Conservation (phyloP, 2,797 vertebrate species). For the Hemibagrus guttatus region DNA sequence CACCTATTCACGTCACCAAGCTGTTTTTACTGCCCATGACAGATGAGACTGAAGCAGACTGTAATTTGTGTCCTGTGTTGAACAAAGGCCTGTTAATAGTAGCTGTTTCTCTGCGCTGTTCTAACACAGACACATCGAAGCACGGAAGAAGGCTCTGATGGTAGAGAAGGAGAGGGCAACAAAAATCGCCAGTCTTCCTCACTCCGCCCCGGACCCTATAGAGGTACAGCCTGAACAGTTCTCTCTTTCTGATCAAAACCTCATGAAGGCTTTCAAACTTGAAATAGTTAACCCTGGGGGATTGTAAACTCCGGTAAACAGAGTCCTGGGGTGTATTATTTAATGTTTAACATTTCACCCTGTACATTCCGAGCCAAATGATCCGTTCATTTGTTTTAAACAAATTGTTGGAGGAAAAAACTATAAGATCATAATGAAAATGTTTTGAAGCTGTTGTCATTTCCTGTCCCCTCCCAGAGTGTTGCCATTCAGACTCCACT, state of each 20-base stretch:
- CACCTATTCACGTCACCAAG: neutral
- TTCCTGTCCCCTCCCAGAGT: slow-evolving; percentile 64
- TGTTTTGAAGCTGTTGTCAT: neutral
- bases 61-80: neutral
- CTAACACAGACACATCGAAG: slow-evolving; percentile 67
- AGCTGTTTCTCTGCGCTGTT: neutral
- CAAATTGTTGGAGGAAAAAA: neutral
- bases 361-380: neutral
- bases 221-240: slow-evolving; percentile 66
- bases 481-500: slow-evolving; percentile 69
- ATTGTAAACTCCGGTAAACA: too few species aligned
- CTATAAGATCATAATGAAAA: neutral
- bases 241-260: neutral
- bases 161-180: slow-evolving; percentile 86
- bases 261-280: too few species aligned
- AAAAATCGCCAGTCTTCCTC: slow-evolving; percentile 83
- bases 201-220: slow-evolving; percentile 74
- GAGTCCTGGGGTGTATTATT: too few species aligned
- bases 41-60: neutral
- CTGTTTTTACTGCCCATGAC: neutral
- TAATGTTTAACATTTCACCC: too few species aligned
- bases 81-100: neutral
- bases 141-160: slow-evolving; percentile 82
- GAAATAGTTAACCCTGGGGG: too few species aligned
- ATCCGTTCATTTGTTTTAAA: neutral